These are phyloP conservation scores for Drosophila eugracilis DNA, from an alignment of 1,140 invertebrate species.

Conservation along the genomic window DNA sequence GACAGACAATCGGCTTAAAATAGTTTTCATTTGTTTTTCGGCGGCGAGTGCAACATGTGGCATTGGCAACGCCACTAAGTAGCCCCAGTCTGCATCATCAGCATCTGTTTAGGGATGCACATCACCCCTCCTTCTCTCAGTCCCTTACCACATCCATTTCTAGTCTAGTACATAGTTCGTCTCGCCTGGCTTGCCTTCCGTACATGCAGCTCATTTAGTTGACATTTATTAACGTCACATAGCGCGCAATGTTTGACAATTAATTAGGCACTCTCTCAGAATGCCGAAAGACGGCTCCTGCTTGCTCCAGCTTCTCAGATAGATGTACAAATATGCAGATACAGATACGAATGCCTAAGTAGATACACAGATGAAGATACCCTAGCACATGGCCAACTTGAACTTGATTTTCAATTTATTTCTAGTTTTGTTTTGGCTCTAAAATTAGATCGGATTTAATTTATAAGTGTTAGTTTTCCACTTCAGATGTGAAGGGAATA, in stretches of 20 bases:
- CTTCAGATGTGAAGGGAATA: background rate
- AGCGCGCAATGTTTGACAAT: constrained; percentile 81
- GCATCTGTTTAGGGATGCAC: constrained; percentile 36
- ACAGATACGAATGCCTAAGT: constrained; percentile 1
- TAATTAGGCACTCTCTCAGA: constrained; percentile 69
- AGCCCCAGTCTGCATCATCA: constrained; percentile 46
- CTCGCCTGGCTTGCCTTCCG: constrained; percentile 38
- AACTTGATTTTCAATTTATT: constrained; percentile 32
- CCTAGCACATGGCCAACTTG: constrained; percentile 18
- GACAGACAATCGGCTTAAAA: constrained; percentile 68
- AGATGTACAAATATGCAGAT: constrained; percentile 15
- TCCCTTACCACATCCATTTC: constrained; percentile 32
- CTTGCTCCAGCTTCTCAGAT: constrained; percentile 4
- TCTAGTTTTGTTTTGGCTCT: background rate
- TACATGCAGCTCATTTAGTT: constrained; percentile 82
- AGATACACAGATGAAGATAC: constrained; percentile 5
- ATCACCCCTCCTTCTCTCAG: background rate
- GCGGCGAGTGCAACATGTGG: constrained; percentile 70
- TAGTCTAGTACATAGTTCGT: constrained; percentile 47
- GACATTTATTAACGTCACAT: constrained; percentile 82
- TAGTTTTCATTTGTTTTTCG: constrained; percentile 80
- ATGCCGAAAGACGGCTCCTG: constrained; percentile 51
- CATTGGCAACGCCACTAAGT: constrained; percentile 77
- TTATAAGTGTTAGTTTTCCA: constrained; percentile 43
- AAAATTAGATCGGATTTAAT: constrained; percentile 52